phyloP scores from a whole-genome alignment of 2,797 vertebrate species.

The Lithobates sylvaticus region DNA sequence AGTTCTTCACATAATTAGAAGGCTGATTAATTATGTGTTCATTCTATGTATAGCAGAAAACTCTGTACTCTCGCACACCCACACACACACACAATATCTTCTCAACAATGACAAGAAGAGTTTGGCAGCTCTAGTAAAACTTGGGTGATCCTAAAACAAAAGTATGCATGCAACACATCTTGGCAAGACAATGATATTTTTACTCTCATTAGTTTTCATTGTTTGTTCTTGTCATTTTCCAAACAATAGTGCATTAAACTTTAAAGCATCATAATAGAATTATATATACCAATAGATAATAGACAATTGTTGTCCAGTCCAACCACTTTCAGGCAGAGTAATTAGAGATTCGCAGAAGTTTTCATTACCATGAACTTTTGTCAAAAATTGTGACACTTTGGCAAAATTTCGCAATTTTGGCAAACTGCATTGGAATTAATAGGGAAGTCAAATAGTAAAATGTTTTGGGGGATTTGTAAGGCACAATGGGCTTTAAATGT shows the following conservation, averaged over 20 bases:
- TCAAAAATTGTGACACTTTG: too few relatives aligned
- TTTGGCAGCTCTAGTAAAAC: slow-evolving; percentile 35
- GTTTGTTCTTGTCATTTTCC: not conserved
- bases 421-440: too few relatives aligned
- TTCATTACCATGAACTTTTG: not conserved
- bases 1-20: not conserved
- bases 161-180: not conserved
- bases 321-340: not conserved
- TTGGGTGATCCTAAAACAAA: not conserved
- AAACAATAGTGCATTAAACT: not conserved
- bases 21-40: not conserved
- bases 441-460: too few relatives aligned
- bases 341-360: not conserved
- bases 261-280: not conserved
- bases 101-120: slow-evolving; percentile 41
- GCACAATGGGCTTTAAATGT: too few relatives aligned
- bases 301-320: not conserved
- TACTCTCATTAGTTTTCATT: slow-evolving; percentile 34
- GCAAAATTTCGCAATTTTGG: too few relatives aligned
- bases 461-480: too few relatives aligned
- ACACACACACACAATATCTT: slow-evolving; percentile 46
- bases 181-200: slow-evolving; percentile 10
- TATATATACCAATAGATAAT: not conserved
- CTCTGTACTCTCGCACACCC: slow-evolving; percentile 32
- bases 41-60: slow-evolving; percentile 30